These are phyloP conservation scores for Gavia stellata DNA, from an alignment of 2,113 vertebrate species.

Conservation along the genomic window DNA sequence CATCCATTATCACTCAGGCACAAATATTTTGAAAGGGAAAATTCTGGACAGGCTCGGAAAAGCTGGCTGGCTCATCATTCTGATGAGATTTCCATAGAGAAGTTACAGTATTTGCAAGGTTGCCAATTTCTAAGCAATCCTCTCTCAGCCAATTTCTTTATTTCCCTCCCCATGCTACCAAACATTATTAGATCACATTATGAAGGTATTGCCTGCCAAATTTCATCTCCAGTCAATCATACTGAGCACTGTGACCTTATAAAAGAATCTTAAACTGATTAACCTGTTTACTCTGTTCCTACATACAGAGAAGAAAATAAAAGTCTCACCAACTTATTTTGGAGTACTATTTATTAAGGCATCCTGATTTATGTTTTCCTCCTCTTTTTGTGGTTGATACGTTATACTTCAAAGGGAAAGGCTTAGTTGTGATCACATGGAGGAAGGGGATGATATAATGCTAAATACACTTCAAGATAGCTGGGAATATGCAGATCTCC, in stretches of 20 bases:
- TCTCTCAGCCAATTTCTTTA: constrained; percentile 33
- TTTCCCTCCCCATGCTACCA: constrained; percentile 27
- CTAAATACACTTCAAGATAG: background rate
- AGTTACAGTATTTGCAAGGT: constrained; percentile 39
- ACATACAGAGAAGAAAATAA: constrained; percentile 14
- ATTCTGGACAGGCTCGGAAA: constrained; percentile 5
- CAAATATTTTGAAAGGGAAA: constrained; percentile 40
- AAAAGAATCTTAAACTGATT: constrained; percentile 56
- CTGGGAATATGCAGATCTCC: background rate
- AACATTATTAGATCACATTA: constrained; percentile 66
- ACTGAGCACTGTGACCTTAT: constrained; percentile 53
- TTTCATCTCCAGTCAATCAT: constrained; percentile 59
- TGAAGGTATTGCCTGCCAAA: constrained; percentile 35
- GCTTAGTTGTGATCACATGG: background rate
- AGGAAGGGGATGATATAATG: background rate
- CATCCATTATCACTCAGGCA: constrained; percentile 13
- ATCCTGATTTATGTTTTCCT: background rate
- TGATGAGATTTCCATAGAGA: constrained; percentile 45
- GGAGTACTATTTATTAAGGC: constrained; percentile 21
- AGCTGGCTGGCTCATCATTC: constrained; percentile 10
- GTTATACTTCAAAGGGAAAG: constrained; percentile 10
- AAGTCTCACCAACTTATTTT: constrained; percentile 7
- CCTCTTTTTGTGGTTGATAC: constrained; percentile 24
- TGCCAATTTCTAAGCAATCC: constrained; percentile 57
- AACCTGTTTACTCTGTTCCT: constrained; percentile 60